Evolutionary conservation across 2,113 vertebrate genomes (phyloP).

Genomic region (Sterrhoptilus dennistouni): DNA sequence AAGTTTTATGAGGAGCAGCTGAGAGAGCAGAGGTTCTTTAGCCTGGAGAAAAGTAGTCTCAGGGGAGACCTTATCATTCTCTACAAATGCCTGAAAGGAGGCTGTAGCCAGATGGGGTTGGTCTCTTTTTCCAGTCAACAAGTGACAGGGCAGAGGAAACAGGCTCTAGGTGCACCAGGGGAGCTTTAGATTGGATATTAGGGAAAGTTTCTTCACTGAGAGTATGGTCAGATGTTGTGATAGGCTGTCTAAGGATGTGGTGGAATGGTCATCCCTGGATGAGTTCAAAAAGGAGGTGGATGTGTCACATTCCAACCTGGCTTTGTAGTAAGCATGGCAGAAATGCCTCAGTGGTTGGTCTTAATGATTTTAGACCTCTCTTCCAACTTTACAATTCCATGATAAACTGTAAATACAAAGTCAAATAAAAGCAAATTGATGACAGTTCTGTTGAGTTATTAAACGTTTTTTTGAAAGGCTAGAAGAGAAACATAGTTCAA

Average conservation of each 20-base stretch:
- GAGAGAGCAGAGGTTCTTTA: neutral
- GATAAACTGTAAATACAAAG: neutral
- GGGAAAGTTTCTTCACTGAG: neutral
- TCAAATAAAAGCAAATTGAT: neutral
- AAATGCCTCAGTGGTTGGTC: fast-evolving
- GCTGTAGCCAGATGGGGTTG: neutral
- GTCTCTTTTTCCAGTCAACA: neutral
- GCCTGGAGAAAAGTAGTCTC: neutral
- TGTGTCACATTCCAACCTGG: fast-evolving
- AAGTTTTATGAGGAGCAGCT: neutral
- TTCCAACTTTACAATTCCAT: neutral
- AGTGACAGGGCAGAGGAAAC: neutral
- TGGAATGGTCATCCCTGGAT: neutral
- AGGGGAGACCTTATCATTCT: too few species aligned
- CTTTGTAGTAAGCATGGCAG: neutral
- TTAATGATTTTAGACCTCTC: neutral
- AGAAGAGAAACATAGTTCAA: neutral
- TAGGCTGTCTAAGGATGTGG: neutral
- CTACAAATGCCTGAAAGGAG: neutral
- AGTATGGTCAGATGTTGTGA: neutral
- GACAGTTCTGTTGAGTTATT: neutral
- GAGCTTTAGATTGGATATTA: neutral
- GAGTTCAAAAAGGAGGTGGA: neutral
- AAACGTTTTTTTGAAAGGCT: neutral
- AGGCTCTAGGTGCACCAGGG: neutral